Percentiles rank a stretch among this genome's conserved stretches.
Conservation (phyloP, 30 jellyfish, hydroid and myxozoan genomes). For the Rhopilema esculentum region DNA sequence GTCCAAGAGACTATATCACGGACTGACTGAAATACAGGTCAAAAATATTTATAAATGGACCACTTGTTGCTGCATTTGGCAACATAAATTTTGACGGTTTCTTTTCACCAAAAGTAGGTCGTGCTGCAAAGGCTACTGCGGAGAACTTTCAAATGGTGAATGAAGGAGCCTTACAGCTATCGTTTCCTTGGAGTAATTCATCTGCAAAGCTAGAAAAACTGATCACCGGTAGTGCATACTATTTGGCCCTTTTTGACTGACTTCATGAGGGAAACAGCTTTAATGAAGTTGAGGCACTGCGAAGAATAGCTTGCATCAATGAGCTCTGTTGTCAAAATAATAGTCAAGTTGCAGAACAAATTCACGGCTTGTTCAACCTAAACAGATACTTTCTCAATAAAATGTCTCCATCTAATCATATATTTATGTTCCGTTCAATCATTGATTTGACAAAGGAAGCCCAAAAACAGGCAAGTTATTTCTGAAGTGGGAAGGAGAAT, state of each 20-base stretch:
- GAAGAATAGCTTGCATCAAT: conserved; percentile 48
- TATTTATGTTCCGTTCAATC: conserved; percentile 44
- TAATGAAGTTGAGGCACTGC: conserved; percentile 43
- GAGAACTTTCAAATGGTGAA: conserved; percentile 36
- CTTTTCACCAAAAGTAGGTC: conserved; percentile 52
- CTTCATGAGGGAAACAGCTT: conserved; percentile 36
- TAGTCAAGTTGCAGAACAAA: conserved; percentile 67
- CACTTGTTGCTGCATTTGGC: conserved; percentile 61
- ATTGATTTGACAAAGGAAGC: conserved; percentile 41
- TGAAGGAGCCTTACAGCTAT: conserved; percentile 17
- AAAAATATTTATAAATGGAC: conserved; percentile 34
- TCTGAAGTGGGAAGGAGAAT: neutral
- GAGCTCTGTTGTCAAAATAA: conserved; percentile 50
- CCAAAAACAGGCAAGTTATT: conserved; percentile 1
- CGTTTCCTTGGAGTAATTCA: conserved; percentile 54
- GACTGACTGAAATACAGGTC: conserved; percentile 34
- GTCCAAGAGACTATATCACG: conserved; percentile 54
- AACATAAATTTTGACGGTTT: conserved; percentile 8
- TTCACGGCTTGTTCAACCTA: conserved; percentile 36
- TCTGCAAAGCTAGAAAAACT: neutral
- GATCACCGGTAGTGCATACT: conserved; percentile 39
- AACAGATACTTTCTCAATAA: conserved; percentile 28
- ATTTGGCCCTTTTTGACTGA: conserved; percentile 59
- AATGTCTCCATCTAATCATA: conserved; percentile 38
- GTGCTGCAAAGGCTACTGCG: conserved; percentile 36